Conservation (phyloP, 2,888 invertebrate species). For the Meganola albula region DNA sequence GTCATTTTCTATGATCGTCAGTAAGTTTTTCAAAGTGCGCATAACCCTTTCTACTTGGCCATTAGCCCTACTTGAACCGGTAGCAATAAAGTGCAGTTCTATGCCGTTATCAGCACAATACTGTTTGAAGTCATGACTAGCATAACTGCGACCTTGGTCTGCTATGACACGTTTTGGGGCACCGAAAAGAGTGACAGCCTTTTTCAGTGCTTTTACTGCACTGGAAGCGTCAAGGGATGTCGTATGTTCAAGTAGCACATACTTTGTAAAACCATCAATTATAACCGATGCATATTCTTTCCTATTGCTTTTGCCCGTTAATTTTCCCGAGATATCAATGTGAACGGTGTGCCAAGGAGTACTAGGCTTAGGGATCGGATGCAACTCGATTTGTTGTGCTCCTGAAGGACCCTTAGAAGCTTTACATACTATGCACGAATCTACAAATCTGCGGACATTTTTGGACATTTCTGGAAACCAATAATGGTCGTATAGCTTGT, state of each 20-base stretch:
- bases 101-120: slow-evolving; percentile 21
- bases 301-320: slow-evolving; percentile 2
- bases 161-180: slow-evolving; percentile 21
- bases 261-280: no score
- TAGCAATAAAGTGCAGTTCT: slow-evolving; percentile 24
- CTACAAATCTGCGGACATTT: background rate
- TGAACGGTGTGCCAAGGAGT: slow-evolving; percentile 30
- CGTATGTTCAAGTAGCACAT: slow-evolving; percentile 19
- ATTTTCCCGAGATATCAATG: slow-evolving; percentile 26
- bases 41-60: slow-evolving; percentile 4
- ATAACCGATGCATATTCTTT: slow-evolving; percentile 28
- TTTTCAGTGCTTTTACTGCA: slow-evolving; percentile 16
- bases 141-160: slow-evolving; percentile 22
- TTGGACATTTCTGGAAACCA: slow-evolving; percentile 4
- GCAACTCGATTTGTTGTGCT: slow-evolving; percentile 6
- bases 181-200: slow-evolving; percentile 23
- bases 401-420: slow-evolving; percentile 3
- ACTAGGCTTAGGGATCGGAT: slow-evolving; percentile 19
- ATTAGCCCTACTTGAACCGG: no score
- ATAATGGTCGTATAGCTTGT: slow-evolving; percentile 1
- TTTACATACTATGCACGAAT: slow-evolving; percentile 3
- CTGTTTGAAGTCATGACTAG: slow-evolving; percentile 15
- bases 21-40: slow-evolving; percentile 6
- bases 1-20: slow-evolving; percentile 6
- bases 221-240: slow-evolving; percentile 9